These are phyloP conservation scores for Callionymus lyra DNA, from an alignment of 2,113 vertebrate genomes.

Conservation along the genomic window DNA sequence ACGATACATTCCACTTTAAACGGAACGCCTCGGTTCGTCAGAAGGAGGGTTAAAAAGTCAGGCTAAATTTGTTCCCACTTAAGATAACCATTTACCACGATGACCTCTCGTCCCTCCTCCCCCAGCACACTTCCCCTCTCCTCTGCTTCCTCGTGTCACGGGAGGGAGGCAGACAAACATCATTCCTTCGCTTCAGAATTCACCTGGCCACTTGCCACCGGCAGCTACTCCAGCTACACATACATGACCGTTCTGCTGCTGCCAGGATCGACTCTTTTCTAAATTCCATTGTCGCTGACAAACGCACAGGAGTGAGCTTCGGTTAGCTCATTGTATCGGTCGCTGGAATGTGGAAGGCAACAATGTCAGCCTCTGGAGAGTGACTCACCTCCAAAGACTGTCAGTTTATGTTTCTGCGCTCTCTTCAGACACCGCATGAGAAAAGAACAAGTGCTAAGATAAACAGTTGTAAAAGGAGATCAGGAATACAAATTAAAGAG, in stretches of 20 bases:
- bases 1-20: constrained; percentile 50
- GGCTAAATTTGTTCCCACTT: constrained; percentile 54
- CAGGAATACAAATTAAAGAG: no score
- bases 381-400: constrained; percentile 55
- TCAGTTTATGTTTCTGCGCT: constrained; percentile 11
- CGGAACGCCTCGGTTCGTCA: constrained; percentile 46
- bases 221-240: constrained; percentile 11
- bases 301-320: constrained; percentile 44
- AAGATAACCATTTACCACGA: constrained; percentile 50
- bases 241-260: constrained; percentile 9
- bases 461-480: no score
- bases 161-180: constrained; percentile 25
- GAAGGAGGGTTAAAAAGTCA: constrained; percentile 41
- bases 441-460: no score
- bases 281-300: constrained; percentile 31
- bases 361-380: constrained; percentile 53
- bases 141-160: constrained; percentile 35
- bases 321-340: constrained; percentile 41
- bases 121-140: constrained; percentile 11
- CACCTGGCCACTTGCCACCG: constrained; percentile 10
- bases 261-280: constrained; percentile 18
- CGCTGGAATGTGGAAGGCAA: constrained; percentile 57
- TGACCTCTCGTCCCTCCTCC: constrained; percentile 24
- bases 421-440: constrained; percentile 15
- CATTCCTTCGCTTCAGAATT: constrained; percentile 36